These are phyloP conservation scores for Echeneis naucrates DNA, from an alignment of 2,797 vertebrate species.

Conservation along the genomic window DNA sequence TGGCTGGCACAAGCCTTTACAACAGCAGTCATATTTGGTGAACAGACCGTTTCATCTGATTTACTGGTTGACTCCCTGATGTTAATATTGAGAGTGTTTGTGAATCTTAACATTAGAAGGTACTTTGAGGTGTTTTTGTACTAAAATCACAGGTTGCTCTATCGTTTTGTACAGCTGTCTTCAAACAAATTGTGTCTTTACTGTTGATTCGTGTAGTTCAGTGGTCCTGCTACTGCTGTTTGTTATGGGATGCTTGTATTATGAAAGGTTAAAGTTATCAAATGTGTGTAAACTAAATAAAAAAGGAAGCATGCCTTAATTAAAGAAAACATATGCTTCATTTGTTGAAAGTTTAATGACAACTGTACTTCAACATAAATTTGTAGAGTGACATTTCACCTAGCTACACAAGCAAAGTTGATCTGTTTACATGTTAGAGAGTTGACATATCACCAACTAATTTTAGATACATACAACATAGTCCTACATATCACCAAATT, in stretches of 20 bases:
- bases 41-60: slow-evolving; percentile 48
- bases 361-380: slow-evolving; percentile 24
- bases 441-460: neutral
- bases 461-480: slow-evolving; percentile 31
- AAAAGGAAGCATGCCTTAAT: slow-evolving; percentile 12
- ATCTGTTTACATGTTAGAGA: neutral
- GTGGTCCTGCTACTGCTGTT: slow-evolving; percentile 28
- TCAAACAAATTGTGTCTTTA: slow-evolving; percentile 25
- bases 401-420: slow-evolving; percentile 11
- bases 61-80: slow-evolving; percentile 47
- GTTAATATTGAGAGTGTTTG: slow-evolving; percentile 29
- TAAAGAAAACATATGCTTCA: slow-evolving; percentile 2
- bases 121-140: slow-evolving; percentile 7
- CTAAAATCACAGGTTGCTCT: slow-evolving; percentile 4
- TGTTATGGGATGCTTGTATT: slow-evolving; percentile 4
- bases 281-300: slow-evolving; percentile 2
- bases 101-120: slow-evolving; percentile 13
- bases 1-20: slow-evolving; percentile 42
- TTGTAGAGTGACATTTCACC: slow-evolving; percentile 4
- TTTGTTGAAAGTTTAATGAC: slow-evolving; percentile 18
- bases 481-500: slow-evolving; percentile 26
- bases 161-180: slow-evolving; percentile 18
- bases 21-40: slow-evolving; percentile 50
- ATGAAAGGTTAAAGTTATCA: slow-evolving; percentile 12
- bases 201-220: slow-evolving; percentile 13